phyloP scores from a whole-genome alignment of 2,797 vertebrate species.

The Sylvilagus floridanus region DNA sequence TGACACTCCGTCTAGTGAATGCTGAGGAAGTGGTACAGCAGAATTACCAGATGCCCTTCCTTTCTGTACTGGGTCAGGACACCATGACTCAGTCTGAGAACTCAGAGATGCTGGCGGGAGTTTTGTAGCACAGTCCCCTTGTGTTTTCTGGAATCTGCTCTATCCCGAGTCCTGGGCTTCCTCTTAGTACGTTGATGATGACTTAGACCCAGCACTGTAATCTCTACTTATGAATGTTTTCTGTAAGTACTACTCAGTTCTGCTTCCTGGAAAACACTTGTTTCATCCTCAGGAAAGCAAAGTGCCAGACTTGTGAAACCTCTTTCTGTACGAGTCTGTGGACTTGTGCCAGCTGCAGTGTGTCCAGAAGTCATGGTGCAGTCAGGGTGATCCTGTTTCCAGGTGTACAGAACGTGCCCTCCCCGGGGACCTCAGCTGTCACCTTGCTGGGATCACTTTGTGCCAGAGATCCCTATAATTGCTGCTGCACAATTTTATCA shows the following conservation, averaged over 20 bases:
- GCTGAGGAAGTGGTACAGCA: background rate
- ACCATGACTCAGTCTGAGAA: background rate
- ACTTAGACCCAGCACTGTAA: background rate
- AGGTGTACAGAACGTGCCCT: background rate
- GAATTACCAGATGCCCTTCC: background rate
- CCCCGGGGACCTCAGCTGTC: too few species aligned
- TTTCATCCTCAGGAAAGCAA: background rate
- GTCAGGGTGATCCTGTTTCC: fast-evolving
- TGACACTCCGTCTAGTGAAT: background rate
- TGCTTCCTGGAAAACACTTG: background rate
- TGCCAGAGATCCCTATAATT: background rate
- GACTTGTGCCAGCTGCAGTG: background rate
- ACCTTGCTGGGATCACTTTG: background rate
- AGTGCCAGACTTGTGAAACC: background rate
- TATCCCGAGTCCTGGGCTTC: background rate
- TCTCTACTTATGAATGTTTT: background rate
- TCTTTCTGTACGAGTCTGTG: background rate
- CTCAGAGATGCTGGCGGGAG: too few species aligned
- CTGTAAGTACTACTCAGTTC: background rate
- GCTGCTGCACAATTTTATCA: background rate
- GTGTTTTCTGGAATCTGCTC: background rate
- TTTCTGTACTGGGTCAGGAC: background rate
- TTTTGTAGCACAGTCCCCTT: background rate
- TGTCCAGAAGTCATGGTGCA: background rate
- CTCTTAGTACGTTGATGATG: background rate